Percentiles rank a stretch among this genome's conserved stretches.
These are phyloP conservation scores for Heliconius nattereri DNA, from an alignment of 1,140 invertebrate genomes.

Conservation along the genomic window DNA sequence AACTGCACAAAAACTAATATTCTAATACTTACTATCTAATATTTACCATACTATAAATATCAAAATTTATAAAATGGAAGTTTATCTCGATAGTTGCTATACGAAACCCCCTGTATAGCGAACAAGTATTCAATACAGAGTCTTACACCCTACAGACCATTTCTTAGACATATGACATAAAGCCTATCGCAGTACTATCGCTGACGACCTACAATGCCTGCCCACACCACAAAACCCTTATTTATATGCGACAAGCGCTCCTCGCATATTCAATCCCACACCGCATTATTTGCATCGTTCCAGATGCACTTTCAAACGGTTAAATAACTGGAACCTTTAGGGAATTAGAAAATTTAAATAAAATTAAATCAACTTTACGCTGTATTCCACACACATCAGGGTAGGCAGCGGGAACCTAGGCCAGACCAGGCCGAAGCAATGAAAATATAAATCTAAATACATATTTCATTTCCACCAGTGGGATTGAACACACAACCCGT, in stretches of 20 bases:
- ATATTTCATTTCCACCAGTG: too few species aligned
- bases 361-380: too few species aligned
- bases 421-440: too few species aligned
- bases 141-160: not conserved
- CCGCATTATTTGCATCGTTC: constrained; percentile 37
- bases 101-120: not conserved
- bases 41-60: not conserved
- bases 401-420: too few species aligned
- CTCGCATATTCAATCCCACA: constrained; percentile 34
- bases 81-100: not conserved
- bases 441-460: too few species aligned
- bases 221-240: constrained; percentile 32
- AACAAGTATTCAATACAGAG: not conserved
- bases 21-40: too few species aligned
- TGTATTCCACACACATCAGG: too few species aligned
- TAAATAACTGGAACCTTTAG: constrained; percentile 45
- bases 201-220: constrained; percentile 13
- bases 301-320: constrained; percentile 44
- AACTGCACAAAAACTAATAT: too few species aligned
- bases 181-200: constrained; percentile 32
- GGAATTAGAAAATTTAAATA: not conserved
- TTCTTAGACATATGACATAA: constrained; percentile 17
- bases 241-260: constrained; percentile 25
- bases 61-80: not conserved
- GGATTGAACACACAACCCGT: too few species aligned